These are phyloP conservation scores for Hyla sarda DNA, from an alignment of 2,113 vertebrate species.

Conservation along the genomic window DNA sequence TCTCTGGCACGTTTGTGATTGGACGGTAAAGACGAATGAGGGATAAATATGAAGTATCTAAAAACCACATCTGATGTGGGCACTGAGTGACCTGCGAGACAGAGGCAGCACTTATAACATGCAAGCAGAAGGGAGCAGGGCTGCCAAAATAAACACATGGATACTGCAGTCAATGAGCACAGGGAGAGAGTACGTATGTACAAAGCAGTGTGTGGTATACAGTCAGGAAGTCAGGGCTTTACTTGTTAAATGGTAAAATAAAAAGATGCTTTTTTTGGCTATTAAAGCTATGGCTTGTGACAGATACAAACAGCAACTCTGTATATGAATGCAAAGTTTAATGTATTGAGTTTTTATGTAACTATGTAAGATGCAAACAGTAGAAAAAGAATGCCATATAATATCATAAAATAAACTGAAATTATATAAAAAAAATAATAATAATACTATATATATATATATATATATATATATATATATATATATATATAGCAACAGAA, in stretches of 20 bases:
- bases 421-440: too few relatives aligned
- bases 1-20: background rate
- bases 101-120: slow-evolving; percentile 35
- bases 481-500: too few relatives aligned
- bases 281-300: background rate
- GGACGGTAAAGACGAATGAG: background rate
- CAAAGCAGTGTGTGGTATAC: slow-evolving; percentile 11
- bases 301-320: background rate
- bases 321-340: background rate
- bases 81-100: slow-evolving; percentile 2
- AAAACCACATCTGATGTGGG: slow-evolving; percentile 33
- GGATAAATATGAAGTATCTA: slow-evolving; percentile 1
- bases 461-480: too few relatives aligned
- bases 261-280: background rate
- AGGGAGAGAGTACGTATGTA: background rate
- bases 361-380: too few relatives aligned
- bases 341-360: background rate
- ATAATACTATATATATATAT: too few relatives aligned
- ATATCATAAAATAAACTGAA: too few relatives aligned
- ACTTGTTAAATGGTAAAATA: background rate
- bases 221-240: background rate
- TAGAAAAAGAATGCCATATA: too few relatives aligned
- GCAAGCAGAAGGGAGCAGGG: slow-evolving; percentile 7
- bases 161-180: background rate
- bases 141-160: slow-evolving; percentile 44